Conservation (phyloP, 1,140 invertebrate species). For the Caenorhabditis inopinata region DNA sequence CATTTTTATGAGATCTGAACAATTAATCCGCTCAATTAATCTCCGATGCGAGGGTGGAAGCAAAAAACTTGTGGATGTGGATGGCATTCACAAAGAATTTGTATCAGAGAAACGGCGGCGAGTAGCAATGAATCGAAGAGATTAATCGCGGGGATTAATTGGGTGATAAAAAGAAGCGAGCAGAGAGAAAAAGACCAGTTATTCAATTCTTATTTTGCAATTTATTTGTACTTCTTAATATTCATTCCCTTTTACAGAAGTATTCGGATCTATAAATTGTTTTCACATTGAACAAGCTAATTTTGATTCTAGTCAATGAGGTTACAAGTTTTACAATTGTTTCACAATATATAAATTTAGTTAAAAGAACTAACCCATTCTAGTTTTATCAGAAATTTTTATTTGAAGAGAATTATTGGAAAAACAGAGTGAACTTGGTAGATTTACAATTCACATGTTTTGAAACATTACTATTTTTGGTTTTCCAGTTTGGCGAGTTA, state of each 20-base stretch:
- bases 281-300: not conserved
- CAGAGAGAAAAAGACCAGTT: slow-evolving; percentile 1
- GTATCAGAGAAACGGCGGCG: slow-evolving; percentile 13
- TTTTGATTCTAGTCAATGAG: not conserved
- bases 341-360: too few species aligned
- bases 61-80: slow-evolving; percentile 19
- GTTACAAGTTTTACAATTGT: not conserved
- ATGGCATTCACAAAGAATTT: slow-evolving; percentile 1
- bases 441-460: too few species aligned
- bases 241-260: not conserved
- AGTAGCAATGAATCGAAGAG: slow-evolving; percentile 16
- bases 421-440: too few species aligned
- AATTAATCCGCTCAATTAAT: slow-evolving; percentile 17
- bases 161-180: slow-evolving; percentile 17
- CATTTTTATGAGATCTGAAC: slow-evolving; percentile 11
- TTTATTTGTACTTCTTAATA: slow-evolving; percentile 15
- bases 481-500: too few species aligned
- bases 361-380: too few species aligned
- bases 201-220: slow-evolving; percentile 1
- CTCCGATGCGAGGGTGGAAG: slow-evolving; percentile 22
- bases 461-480: too few species aligned
- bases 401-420: too few species aligned
- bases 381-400: too few species aligned
- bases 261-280: not conserved
- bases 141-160: slow-evolving; percentile 31